Evolutionary conservation across 2,797 vertebrate species (phyloP).

Genomic region (Steatocranus sp.): DNA sequence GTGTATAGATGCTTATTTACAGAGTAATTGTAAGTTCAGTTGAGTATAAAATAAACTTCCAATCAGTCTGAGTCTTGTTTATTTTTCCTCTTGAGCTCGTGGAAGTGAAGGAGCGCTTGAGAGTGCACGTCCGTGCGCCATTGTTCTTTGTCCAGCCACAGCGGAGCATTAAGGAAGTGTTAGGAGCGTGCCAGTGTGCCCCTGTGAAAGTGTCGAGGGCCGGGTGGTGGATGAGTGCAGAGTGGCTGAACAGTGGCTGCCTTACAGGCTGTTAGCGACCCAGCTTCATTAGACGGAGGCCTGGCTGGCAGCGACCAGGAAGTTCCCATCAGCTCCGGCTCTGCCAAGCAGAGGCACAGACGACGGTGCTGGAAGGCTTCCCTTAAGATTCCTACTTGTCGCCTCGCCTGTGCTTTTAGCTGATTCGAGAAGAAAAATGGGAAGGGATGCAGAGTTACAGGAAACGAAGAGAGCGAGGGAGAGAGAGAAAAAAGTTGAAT

Average conservation of each 20-base stretch:
- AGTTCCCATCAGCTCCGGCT: conserved; percentile 62
- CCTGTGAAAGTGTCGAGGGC: conserved; percentile 68
- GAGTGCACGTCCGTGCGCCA: conserved; percentile 51
- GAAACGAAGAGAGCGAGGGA: conserved; percentile 29
- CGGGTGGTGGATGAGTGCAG: conserved; percentile 56
- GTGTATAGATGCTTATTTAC: neutral
- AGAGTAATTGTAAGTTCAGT: neutral
- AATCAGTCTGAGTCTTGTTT: neutral
- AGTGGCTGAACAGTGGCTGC: conserved; percentile 69
- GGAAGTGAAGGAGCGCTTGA: conserved; percentile 52
- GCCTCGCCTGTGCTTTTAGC: conserved; percentile 15
- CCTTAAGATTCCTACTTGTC: conserved; percentile 17
- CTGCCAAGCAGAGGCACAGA: conserved; percentile 57
- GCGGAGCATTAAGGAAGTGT: conserved; percentile 74
- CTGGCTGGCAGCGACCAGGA: conserved; percentile 65
- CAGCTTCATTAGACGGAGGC: conserved; percentile 65
- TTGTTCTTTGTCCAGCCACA: conserved; percentile 72
- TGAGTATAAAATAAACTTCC: neutral
- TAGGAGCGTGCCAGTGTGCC: conserved; percentile 70
- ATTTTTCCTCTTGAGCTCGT: conserved; percentile 27
- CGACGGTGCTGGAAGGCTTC: conserved; percentile 46
- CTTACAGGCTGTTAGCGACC: conserved; percentile 66
- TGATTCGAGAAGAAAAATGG: conserved; percentile 34
- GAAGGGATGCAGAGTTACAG: conserved; percentile 52
- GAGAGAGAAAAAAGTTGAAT: conserved; percentile 39